Conservation (phyloP, 2,888 invertebrate species). For the Leucophenga montana region DNA sequence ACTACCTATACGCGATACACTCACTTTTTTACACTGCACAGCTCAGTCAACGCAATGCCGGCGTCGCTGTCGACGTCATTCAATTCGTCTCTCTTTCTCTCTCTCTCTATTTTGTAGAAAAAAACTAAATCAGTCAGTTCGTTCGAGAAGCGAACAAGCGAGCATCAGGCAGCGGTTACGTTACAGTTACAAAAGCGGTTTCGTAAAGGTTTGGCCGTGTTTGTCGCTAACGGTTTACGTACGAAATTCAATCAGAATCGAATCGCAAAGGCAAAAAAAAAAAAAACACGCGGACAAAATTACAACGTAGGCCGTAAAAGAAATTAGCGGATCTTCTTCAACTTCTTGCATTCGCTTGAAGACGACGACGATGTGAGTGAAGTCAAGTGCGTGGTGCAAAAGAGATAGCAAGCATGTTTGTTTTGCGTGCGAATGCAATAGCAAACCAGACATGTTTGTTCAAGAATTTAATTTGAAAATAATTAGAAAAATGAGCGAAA, state of each 20-base stretch:
- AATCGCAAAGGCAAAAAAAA: neutral
- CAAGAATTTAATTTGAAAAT: slow-evolving; percentile 11
- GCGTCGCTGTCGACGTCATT: slow-evolving; percentile 42
- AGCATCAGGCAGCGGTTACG: slow-evolving; percentile 50
- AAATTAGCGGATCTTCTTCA: slow-evolving; percentile 21
- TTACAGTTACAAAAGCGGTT: slow-evolving; percentile 71
- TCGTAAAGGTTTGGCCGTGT: slow-evolving; percentile 70
- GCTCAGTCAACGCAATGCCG: slow-evolving; percentile 35
- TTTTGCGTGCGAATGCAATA: slow-evolving; percentile 22
- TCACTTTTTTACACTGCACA: neutral
- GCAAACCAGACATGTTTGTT: slow-evolving; percentile 10
- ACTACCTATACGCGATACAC: neutral
- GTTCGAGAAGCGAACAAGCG: slow-evolving; percentile 60
- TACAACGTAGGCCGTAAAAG: slow-evolving; percentile 31
- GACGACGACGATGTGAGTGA: neutral
- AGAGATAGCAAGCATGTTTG: slow-evolving; percentile 35
- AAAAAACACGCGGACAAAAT: slow-evolving; percentile 31
- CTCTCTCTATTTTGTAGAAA: slow-evolving; percentile 54
- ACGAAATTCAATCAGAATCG: neutral
- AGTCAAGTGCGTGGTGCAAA: slow-evolving; percentile 27
- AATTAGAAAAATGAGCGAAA: neutral
- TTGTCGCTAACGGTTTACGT: slow-evolving; percentile 60
- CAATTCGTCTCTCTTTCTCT: slow-evolving; percentile 37
- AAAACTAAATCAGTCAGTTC: slow-evolving; percentile 28
- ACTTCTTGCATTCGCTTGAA: neutral